These are phyloP conservation scores for Synanthedon myopaeformis DNA, from an alignment of 2,888 invertebrate genomes.

Conservation along the genomic window DNA sequence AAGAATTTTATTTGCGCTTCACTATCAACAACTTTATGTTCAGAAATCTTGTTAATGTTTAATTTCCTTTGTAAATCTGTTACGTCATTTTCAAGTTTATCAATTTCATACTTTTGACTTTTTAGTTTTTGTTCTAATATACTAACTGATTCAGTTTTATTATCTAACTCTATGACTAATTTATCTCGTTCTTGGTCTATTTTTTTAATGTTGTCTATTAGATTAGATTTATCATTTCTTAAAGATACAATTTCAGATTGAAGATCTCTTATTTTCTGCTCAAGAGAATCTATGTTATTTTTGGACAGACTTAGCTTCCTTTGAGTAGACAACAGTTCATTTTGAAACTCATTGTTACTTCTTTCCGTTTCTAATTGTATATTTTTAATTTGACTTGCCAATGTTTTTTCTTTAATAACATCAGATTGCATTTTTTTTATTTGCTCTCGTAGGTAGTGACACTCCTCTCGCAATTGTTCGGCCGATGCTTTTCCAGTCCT, in stretches of 20 bases:
- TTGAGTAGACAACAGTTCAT: constrained; percentile 74
- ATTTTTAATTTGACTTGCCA: constrained; percentile 70
- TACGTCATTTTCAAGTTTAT: constrained; percentile 65
- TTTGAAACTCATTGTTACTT: constrained; percentile 76
- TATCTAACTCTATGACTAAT: constrained; percentile 75
- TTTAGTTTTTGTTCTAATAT: constrained; percentile 75
- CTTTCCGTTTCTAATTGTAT: constrained; percentile 83
- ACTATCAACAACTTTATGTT: constrained; percentile 59
- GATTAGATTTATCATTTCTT: constrained; percentile 72
- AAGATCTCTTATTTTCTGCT: constrained; percentile 69
- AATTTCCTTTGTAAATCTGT: constrained; percentile 69
- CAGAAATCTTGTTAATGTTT: constrained; percentile 48
- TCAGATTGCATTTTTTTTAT: constrained; percentile 57
- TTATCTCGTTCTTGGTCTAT: constrained; percentile 80
- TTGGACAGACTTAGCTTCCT: constrained; percentile 73
- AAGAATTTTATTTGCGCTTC: constrained; percentile 68
- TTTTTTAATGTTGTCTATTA: constrained; percentile 73
- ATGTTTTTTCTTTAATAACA: constrained; percentile 58
- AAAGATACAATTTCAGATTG: constrained; percentile 72
- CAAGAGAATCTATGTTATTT: constrained; percentile 67
- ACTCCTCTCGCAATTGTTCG: constrained; percentile 55
- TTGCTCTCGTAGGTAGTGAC: constrained; percentile 53
- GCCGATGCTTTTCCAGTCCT: constrained; percentile 53
- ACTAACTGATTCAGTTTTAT: constrained; percentile 77
- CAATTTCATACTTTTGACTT: constrained; percentile 67